A percentile compares a stretch with the other conserved stretches of the same genome.
Evolutionary conservation across 2,113 vertebrate species (phyloP).

Genomic region (Anhinga anhinga): DNA sequence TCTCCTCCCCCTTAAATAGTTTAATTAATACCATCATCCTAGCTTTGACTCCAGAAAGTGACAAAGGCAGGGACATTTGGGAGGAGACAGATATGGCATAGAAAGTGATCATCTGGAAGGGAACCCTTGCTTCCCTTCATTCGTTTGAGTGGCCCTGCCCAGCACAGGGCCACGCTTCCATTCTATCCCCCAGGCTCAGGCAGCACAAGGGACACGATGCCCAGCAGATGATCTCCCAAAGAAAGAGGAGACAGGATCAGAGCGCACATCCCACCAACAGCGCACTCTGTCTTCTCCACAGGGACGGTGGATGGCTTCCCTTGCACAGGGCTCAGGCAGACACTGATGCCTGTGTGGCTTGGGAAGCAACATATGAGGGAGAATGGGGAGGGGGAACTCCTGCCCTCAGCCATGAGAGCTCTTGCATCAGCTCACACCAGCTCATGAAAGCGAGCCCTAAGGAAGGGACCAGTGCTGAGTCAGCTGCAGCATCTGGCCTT

Average conservation of each 20-base stretch:
- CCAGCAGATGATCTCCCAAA: neutral
- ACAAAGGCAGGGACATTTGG: neutral
- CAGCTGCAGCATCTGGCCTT: neutral
- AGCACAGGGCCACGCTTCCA: fast-evolving
- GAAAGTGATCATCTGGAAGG: neutral
- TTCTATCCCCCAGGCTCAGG: neutral
- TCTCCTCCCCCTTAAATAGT: neutral
- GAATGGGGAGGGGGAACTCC: neutral
- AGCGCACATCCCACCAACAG: fast-evolving
- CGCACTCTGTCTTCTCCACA: neutral
- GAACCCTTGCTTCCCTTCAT: neutral
- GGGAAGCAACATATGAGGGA: neutral
- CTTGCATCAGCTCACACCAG: neutral
- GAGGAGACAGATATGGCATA: fast-evolving
- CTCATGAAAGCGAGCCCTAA: fast-evolving
- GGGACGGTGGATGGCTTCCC: neutral
- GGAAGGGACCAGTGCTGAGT: neutral
- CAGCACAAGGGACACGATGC: neutral
- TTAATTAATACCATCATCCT: neutral
- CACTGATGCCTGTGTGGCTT: fast-evolving
- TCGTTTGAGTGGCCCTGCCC: neutral
- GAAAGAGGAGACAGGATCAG: neutral
- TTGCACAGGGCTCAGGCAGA: neutral
- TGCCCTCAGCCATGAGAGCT: neutral
- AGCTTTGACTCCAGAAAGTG: neutral